phyloP scores from a whole-genome alignment of 2,113 vertebrate genomes.

The Syrrhaptes paradoxus region DNA sequence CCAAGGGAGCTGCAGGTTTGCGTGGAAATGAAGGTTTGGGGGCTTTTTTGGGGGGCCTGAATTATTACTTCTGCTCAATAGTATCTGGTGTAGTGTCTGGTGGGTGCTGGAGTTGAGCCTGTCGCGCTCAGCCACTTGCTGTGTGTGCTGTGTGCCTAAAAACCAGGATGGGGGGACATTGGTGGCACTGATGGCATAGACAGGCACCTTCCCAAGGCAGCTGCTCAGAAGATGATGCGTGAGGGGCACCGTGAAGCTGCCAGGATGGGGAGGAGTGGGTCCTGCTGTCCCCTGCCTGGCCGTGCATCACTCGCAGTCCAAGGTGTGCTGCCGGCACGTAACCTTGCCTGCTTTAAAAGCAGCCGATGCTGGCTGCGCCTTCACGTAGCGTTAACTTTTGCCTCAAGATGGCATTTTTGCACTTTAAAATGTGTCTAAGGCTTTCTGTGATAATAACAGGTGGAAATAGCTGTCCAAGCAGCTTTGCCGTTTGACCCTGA shows the following conservation, averaged over 20 bases:
- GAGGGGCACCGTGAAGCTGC: neutral
- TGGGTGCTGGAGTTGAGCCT: neutral
- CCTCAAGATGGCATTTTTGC: conserved; percentile 57
- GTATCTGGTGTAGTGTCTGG: fast-evolving
- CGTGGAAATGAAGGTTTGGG: fast-evolving
- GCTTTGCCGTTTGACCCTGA: neutral
- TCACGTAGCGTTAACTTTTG: neutral
- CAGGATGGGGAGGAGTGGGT: neutral
- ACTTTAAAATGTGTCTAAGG: neutral
- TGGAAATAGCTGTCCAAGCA: neutral
- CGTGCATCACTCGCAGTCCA: fast-evolving
- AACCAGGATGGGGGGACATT: fast-evolving
- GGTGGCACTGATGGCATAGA: neutral
- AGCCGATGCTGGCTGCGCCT: neutral
- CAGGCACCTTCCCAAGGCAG: neutral
- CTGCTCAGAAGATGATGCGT: fast-evolving
- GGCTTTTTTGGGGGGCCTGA: neutral
- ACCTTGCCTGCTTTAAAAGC: neutral
- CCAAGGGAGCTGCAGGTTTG: neutral
- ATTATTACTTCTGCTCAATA: too few species aligned
- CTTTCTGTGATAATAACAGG: fast-evolving
- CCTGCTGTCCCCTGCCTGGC: neutral
- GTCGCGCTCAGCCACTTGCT: fast-evolving
- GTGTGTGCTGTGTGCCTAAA: neutral
- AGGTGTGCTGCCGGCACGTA: fast-evolving